phyloP scores from a whole-genome alignment of 2,113 vertebrate genomes.

The Chaetodon trifascialis region DNA sequence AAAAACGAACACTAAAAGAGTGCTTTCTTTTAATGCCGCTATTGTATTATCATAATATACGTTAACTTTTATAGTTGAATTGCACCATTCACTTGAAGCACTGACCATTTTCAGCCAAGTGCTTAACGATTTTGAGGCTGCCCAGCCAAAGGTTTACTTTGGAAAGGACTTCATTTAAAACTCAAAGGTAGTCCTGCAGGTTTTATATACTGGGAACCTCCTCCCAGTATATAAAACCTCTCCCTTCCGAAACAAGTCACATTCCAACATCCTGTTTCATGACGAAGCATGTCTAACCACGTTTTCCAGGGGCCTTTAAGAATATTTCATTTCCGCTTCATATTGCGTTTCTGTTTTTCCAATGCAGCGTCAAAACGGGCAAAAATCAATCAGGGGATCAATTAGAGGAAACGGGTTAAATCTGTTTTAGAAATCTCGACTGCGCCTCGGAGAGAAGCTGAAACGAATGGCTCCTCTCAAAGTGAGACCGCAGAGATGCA shows the following conservation, averaged over 20 bases:
- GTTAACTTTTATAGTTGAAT: conserved; percentile 6
- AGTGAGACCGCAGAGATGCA: conserved; percentile 24
- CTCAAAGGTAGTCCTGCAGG: neutral
- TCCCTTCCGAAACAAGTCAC: neutral
- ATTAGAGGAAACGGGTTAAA: conserved; percentile 30
- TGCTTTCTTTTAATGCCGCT: too few species aligned
- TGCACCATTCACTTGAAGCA: neutral
- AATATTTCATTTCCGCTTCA: conserved; percentile 10
- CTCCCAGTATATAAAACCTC: neutral
- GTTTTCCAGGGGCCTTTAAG: conserved; percentile 14
- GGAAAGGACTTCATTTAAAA: conserved; percentile 4
- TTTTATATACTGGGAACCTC: conserved; percentile 19
- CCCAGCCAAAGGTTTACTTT: neutral
- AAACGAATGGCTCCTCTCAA: conserved; percentile 57
- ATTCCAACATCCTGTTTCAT: conserved; percentile 19
- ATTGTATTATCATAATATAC: too few species aligned
- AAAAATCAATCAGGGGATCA: conserved; percentile 49
- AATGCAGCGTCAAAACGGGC: neutral
- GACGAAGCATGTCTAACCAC: neutral
- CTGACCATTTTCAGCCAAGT: neutral
- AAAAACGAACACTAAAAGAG: neutral
- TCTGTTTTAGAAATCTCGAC: conserved; percentile 50
- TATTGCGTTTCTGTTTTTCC: conserved; percentile 23
- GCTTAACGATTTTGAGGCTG: neutral
- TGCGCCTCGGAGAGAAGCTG: conserved; percentile 15